Conservation (phyloP, 2,113 vertebrate species). For the Triplophysa tibetana region DNA sequence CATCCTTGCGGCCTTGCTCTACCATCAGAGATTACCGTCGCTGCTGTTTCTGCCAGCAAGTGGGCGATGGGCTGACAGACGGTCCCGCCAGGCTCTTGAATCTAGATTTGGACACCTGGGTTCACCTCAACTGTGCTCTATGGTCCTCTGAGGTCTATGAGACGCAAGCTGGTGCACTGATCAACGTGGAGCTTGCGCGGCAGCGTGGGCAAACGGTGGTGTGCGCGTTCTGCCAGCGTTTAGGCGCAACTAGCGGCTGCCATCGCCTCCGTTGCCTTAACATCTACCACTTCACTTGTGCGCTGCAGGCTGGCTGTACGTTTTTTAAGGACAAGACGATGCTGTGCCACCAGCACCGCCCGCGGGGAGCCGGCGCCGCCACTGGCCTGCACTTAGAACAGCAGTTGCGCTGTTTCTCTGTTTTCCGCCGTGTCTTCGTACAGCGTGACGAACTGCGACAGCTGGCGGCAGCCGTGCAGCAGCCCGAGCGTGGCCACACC, state of each 20-base stretch:
- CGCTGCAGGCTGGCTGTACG: slow-evolving; percentile 94
- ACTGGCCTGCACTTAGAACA: slow-evolving; percentile 81
- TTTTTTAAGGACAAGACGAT: slow-evolving; percentile 99
- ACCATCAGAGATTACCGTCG: slow-evolving; percentile 84
- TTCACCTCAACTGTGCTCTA: slow-evolving; percentile 95
- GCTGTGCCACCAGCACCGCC: slow-evolving; percentile 95
- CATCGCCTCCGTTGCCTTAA: slow-evolving; percentile 95
- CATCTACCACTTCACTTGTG: slow-evolving; percentile 97
- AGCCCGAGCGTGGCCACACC: slow-evolving; percentile 90
- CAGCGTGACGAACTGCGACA: slow-evolving; percentile 93
- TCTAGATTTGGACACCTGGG: slow-evolving; percentile 94
- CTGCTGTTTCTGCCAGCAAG: slow-evolving; percentile 96
- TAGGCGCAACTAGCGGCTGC: slow-evolving; percentile 92
- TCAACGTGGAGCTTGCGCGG: slow-evolving; percentile 92
- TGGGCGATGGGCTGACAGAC: slow-evolving; percentile 91
- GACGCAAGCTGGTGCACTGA: slow-evolving; percentile 97
- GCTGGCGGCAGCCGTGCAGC: slow-evolving; percentile 88
- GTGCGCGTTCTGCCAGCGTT: slow-evolving; percentile 92
- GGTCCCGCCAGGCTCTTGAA: slow-evolving; percentile 94
- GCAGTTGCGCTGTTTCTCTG: slow-evolving; percentile 90
- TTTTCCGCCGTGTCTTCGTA: slow-evolving; percentile 93
- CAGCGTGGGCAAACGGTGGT: slow-evolving; percentile 87
- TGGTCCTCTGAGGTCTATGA: slow-evolving; percentile 98
- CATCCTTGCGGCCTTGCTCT: slow-evolving; percentile 84
- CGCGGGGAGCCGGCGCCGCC: slow-evolving; percentile 72